Evolutionary conservation across 2,113 vertebrate species (phyloP), one percentile per base, ranked within the genome.

Genomic region (Mesembrinibis cayennensis): DNA sequence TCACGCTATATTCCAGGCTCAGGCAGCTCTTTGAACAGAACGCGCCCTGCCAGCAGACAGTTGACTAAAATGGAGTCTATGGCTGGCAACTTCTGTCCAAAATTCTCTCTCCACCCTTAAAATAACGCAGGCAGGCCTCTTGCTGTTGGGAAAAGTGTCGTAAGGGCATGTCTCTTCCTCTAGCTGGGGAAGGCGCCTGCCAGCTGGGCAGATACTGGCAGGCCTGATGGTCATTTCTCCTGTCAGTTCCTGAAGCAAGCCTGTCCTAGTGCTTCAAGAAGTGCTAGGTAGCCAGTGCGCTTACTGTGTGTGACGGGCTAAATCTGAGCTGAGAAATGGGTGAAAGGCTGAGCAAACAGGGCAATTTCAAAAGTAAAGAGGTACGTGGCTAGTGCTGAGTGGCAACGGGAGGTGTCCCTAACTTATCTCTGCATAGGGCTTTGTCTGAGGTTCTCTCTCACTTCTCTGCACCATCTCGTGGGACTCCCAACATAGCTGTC

Each of bases 31-130:
- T 49, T 32, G 27, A 72, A 27, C 4, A 56, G n/a, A 42, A 25
- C 1, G 34, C 0, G 1, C 19, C 27, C 55, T 63, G 47, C 19
- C 36, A 26, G 38, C 3, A n/a, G 30, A 11, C 36, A 42, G 0
- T 2, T 1, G 2, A 34, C 26, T 70, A 7, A 71, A 80, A n/a
- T 5, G 16, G 36, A 61, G 17, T 9, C 12, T 62, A 3, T 1
- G 2, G 22, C 8, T 47, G 20, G n/a, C 52, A 62, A 16, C 1
- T 2, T 53, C 55, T 36, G 45, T 12, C 38, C 55, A 38, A 61
- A 91, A 36, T 59, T 25, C 1, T 26, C 80, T 56, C 22, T 44
- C 19, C 9, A 3, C 23, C 42, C 49, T 50, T 19, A 22, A 22
- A 45, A 25, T 29, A 42, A n/a, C 0, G 3, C 53, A 86, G 42